These are phyloP conservation scores for Sternarchorhynchus goeldii DNA, from an alignment of 2,797 vertebrate species.

Conservation along the genomic window DNA sequence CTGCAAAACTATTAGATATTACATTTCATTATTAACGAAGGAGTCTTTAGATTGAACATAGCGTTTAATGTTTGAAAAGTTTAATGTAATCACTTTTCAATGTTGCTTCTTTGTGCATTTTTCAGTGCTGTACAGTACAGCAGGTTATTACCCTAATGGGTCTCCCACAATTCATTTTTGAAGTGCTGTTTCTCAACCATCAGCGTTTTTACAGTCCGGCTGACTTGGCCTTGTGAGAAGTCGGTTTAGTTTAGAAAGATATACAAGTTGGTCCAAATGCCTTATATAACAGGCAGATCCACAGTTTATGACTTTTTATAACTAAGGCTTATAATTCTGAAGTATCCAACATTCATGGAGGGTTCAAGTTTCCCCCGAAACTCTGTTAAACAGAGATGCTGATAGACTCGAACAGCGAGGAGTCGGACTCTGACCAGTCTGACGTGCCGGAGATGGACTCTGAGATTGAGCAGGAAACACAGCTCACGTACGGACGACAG, in stretches of 20 bases:
- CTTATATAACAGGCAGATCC: slow-evolving; percentile 29
- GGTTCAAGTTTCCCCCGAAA: not conserved
- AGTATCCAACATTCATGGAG: not conserved
- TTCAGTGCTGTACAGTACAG: slow-evolving; percentile 8
- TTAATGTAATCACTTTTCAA: not conserved
- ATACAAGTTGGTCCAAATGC: slow-evolving; percentile 5
- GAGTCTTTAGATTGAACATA: not conserved
- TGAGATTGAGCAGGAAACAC: slow-evolving; percentile 98
- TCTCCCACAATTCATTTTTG: slow-evolving; percentile 63
- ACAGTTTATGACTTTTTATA: slow-evolving; percentile 31
- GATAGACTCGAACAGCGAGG: slow-evolving; percentile 94
- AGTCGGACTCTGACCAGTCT: slow-evolving; percentile 97
- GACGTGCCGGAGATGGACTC: slow-evolving; percentile 99
- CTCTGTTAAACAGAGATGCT: slow-evolving; percentile 81
- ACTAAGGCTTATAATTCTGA: not conserved
- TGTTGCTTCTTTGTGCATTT: slow-evolving; percentile 21
- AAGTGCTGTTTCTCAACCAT: slow-evolving; percentile 66
- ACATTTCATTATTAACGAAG: not conserved
- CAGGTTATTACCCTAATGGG: slow-evolving; percentile 80
- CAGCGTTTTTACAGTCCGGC: slow-evolving; percentile 69
- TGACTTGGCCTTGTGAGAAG: slow-evolving; percentile 56
- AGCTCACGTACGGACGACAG: slow-evolving; percentile 93
- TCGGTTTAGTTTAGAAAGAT: slow-evolving; percentile 11
- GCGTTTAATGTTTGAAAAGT: not conserved
- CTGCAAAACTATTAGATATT: not conserved